Evolutionary conservation across 2,797 vertebrate genomes (phyloP).

Genomic region (Paedocypris micromegethes): DNA sequence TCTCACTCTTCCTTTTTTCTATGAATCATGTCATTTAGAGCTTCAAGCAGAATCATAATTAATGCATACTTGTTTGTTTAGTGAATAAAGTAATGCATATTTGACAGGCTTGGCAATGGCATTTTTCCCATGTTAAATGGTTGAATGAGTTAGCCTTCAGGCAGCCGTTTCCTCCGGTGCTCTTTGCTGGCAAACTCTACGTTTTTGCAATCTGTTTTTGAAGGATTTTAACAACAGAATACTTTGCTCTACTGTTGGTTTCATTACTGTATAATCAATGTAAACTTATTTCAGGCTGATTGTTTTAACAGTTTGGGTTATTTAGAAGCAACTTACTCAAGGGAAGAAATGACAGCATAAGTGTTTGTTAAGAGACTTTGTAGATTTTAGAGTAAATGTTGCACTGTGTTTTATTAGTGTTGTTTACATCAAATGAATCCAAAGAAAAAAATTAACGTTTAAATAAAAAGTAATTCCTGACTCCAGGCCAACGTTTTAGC

Average conservation of each 20-base stretch:
- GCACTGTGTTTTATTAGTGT: too few species aligned
- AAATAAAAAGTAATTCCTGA: too few species aligned
- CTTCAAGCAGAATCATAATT: background rate
- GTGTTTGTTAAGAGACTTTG: constrained; percentile 2
- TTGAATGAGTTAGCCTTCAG: constrained; percentile 31
- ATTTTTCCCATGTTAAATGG: constrained; percentile 24
- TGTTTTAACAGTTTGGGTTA: background rate
- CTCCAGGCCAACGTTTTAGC: too few species aligned
- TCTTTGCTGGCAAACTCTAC: constrained; percentile 20
- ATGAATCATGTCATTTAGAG: background rate
- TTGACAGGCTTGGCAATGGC: constrained; percentile 26
- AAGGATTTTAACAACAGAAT: constrained; percentile 20
- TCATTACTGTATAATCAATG: background rate
- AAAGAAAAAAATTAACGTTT: too few species aligned
- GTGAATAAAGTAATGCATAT: constrained; percentile 10
- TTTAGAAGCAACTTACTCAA: too few species aligned
- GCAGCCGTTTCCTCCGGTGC: constrained; percentile 24
- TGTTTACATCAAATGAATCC: too few species aligned
- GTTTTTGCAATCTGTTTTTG: constrained; percentile 12
- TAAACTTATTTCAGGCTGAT: background rate
- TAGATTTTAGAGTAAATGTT: too few species aligned
- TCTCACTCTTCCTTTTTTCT: too few species aligned
- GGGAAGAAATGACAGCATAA: too few species aligned
- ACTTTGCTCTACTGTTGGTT: constrained; percentile 13
- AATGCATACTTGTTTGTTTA: constrained; percentile 1